Base-by-base conservation (phyloP, 2,888 invertebrate species). In the Rhimphoctona megacephalus region DNA sequence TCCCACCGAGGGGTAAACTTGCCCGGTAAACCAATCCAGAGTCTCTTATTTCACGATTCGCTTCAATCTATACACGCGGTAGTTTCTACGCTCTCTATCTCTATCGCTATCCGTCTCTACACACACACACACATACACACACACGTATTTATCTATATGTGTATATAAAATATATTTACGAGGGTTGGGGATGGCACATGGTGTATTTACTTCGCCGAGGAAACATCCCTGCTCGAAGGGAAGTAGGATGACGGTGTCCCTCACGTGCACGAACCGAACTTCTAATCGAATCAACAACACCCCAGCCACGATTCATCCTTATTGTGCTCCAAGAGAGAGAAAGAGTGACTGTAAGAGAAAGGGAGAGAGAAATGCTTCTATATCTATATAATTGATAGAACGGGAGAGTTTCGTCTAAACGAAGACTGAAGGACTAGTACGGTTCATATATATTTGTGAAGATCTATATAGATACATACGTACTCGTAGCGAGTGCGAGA, bases 251-350 rank as follows among this genome's bases (percentile, higher is more conserved):
- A 57, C 74, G 74, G 39, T 74, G 72, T 72, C 72, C 91, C 91
- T 86, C 74, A 89, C 89, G 91, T 90, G 90, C 90, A 81, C 86
- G 89, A 85, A 89, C 89, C 91, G 89, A 91, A 92, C 87, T 91
- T 91, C 89, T 91, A 91, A 91, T 91, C 91, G 91, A 92, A 91
- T 91, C 92, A 92, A 88, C 89, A 83, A 84, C 87, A 89, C 88
- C 89, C 90, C 87, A 85, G 87, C 88, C 89, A 89, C 92, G 92
- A 91, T 91, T 90, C 89, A 88, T 89, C 89, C 89, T 73, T 77
- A 76, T 74, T 85, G 72, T 84, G 36, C 84, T 73, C 54, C 43
- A 81, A 33, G 77, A 72, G 85, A 86, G 64, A 72, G 86, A n/a
- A n/a, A n/a, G n/a, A n/a, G n/a, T n/a, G n/a, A n/a, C n/a, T n/a